These are phyloP conservation scores for Glyptemys insculpta DNA, from an alignment of 2,797 vertebrate genomes.

Conservation along the genomic window DNA sequence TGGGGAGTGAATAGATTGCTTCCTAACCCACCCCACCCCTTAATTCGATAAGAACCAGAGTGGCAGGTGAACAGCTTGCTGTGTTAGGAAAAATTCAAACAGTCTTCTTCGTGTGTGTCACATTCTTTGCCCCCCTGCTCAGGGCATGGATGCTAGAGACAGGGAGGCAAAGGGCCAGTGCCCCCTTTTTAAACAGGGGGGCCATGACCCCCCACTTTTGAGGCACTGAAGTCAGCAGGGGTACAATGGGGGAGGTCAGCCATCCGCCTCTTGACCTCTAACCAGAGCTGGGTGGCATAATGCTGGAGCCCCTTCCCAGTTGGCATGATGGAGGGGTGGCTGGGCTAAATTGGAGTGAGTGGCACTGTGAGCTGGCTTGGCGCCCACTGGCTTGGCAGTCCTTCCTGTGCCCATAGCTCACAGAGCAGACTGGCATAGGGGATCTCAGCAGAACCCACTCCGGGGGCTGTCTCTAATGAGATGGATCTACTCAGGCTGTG, in stretches of 20 bases:
- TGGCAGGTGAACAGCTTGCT: slow-evolving; percentile 82
- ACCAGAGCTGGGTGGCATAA: not conserved
- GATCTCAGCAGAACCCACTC: accelerated
- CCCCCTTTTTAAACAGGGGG: not conserved
- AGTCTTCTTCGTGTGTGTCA: slow-evolving; percentile 66
- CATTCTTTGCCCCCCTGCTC: not conserved
- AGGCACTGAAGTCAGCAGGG: not conserved
- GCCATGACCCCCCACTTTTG: not conserved
- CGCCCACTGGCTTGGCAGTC: too few relatives aligned
- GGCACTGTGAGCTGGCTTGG: not conserved
- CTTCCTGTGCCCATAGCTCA: not conserved
- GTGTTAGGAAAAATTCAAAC: slow-evolving; percentile 80
- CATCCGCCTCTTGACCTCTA: not conserved
- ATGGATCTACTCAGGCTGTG: accelerated
- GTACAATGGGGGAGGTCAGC: too few relatives aligned
- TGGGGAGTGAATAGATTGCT: slow-evolving; percentile 81
- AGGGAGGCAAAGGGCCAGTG: not conserved
- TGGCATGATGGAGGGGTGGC: not conserved
- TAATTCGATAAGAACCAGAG: slow-evolving; percentile 82
- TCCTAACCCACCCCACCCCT: slow-evolving; percentile 74
- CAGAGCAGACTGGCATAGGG: accelerated
- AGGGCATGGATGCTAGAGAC: not conserved
- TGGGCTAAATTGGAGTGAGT: not conserved
- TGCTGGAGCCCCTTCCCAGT: not conserved
- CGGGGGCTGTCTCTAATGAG: not conserved